phyloP scores from a whole-genome alignment of 2,113 vertebrate genomes.

The Callocephalon fimbriatum region DNA sequence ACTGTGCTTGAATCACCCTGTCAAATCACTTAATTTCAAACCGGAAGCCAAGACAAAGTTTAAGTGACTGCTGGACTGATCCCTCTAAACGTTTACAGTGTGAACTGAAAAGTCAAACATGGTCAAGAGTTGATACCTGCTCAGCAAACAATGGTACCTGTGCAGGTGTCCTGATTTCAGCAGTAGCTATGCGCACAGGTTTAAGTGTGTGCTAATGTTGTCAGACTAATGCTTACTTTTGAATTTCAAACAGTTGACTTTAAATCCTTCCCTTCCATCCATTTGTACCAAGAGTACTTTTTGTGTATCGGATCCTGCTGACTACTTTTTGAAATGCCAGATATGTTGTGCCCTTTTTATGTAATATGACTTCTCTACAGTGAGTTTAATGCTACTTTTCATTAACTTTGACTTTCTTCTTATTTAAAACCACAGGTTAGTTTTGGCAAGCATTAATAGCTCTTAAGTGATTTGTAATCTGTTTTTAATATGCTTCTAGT shows the following conservation, averaged over 20 bases:
- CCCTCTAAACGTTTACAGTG: not conserved
- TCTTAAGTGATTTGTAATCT: slow-evolving; percentile 16
- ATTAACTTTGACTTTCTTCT: not conserved
- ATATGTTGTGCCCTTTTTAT: not conserved
- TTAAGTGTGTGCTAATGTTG: not conserved
- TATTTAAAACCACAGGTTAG: not conserved
- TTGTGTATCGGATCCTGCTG: not conserved
- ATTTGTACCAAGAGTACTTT: not conserved
- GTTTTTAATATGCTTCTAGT: slow-evolving; percentile 2
- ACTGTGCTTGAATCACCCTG: not conserved
- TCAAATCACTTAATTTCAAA: not conserved
- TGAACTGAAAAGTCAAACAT: not conserved
- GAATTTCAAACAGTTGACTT: not conserved
- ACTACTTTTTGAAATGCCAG: not conserved
- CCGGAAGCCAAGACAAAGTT: not conserved
- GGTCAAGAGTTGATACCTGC: not conserved
- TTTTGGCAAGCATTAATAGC: slow-evolving; percentile 11
- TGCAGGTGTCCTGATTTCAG: not conserved
- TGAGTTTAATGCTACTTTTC: not conserved
- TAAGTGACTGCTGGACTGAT: not conserved
- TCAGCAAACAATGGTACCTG: not conserved
- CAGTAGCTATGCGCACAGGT: not conserved
- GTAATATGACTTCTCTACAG: not conserved
- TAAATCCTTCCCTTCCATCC: not conserved
- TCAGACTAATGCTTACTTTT: not conserved